Conservation (phyloP, 92 coral and sea anemone genomes). For the Palythoa caribaeorum region DNA sequence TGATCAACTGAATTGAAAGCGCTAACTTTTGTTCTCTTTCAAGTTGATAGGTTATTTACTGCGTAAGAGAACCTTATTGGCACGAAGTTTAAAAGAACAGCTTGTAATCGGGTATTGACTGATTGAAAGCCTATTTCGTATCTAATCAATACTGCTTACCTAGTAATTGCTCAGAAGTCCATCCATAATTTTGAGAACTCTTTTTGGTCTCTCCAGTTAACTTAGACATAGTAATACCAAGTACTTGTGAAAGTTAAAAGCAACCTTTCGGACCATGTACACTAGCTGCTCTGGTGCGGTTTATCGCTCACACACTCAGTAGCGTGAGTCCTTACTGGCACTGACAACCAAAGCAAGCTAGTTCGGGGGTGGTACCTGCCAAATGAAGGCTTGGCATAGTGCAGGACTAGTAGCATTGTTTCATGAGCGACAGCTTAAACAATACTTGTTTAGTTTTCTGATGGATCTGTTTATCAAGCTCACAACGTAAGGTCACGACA, state of each 20-base stretch:
- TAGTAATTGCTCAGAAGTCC: conserved; percentile 12
- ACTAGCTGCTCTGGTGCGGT: not conserved
- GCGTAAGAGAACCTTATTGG: no score
- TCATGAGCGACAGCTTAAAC: conserved; percentile 31
- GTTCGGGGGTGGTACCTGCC: conserved; percentile 8
- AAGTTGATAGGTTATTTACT: no score
- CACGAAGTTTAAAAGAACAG: not conserved
- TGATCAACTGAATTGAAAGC: no score
- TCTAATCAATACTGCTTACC: not conserved
- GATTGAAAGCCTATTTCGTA: not conserved
- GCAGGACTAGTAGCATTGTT: not conserved
- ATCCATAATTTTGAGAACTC: conserved; percentile 31
- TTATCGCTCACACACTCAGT: not conserved
- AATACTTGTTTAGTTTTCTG: conserved; percentile 30
- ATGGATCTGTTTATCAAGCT: conserved; percentile 10
- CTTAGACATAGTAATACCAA: not conserved
- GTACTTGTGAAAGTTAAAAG: not conserved
- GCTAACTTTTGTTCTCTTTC: no score
- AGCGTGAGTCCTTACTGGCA: not conserved
- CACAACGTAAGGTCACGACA: not conserved
- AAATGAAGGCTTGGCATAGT: not conserved
- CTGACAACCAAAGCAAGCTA: not conserved
- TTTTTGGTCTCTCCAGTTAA: not conserved
- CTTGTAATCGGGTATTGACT: not conserved
- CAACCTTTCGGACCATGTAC: not conserved